These are phyloP conservation scores for Bombus balteatus DNA, from an alignment of 1,140 invertebrate genomes.

Conservation along the genomic window DNA sequence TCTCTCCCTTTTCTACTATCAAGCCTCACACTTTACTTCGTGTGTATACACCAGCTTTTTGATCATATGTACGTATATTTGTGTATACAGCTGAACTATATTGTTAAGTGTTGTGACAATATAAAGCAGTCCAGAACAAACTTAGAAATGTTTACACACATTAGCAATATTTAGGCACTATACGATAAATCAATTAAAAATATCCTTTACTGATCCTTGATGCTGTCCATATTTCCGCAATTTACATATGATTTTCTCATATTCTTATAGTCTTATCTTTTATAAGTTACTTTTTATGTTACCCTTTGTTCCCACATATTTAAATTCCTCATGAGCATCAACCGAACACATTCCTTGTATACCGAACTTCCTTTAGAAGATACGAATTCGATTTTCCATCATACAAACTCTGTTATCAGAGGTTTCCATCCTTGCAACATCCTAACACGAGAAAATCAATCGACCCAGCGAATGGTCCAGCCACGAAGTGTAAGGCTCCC, in stretches of 20 bases:
- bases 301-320: neutral
- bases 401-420: conserved; percentile 17
- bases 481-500: conserved; percentile 27
- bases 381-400: neutral
- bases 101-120: neutral
- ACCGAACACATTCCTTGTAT: no score
- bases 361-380: neutral
- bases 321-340: neutral
- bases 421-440: neutral
- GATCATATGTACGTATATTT: neutral
- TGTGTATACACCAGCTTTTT: neutral
- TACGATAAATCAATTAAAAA: no score
- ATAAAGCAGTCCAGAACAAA: no score
- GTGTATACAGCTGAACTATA: neutral
- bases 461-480: conserved; percentile 59
- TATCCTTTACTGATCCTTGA: no score
- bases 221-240: no score
- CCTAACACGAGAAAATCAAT: conserved; percentile 78
- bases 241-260: no score
- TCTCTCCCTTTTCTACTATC: neutral
- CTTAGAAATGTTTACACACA: no score
- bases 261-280: no score
- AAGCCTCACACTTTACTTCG: neutral
- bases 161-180: no score
- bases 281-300: no score